Evolutionary conservation across 2,888 invertebrate species (phyloP).

Genomic region (Suillia variegata): DNA sequence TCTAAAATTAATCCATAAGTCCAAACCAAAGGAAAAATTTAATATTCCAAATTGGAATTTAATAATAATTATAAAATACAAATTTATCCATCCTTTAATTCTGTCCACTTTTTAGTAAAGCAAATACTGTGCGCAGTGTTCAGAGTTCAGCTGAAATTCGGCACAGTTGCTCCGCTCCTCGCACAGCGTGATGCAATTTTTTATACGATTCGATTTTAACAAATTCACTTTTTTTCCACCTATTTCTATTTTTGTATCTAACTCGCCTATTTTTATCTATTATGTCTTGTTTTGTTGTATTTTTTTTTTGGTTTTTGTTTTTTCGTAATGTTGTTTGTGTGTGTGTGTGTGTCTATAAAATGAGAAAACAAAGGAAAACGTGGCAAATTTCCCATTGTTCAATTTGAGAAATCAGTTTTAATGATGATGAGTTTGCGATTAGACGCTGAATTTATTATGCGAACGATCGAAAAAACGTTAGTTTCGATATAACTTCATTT

Average conservation of each 20-base stretch:
- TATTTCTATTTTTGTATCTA: too few relatives aligned
- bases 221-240: not conserved
- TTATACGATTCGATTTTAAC: conserved; percentile 13
- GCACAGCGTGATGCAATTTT: conserved; percentile 54
- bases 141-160: conserved; percentile 16
- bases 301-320: not conserved
- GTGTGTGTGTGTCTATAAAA: conserved; percentile 24
- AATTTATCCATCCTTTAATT: too few relatives aligned
- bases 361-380: conserved; percentile 52
- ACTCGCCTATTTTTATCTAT: too few relatives aligned
- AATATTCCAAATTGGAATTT: too few relatives aligned
- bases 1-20: too few relatives aligned
- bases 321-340: not conserved
- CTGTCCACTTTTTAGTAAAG: too few relatives aligned
- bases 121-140: conserved; percentile 23
- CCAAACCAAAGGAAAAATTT: too few relatives aligned
- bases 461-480: too few relatives aligned
- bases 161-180: not conserved
- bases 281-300: not conserved
- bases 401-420: conserved; percentile 52
- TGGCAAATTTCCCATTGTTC: conserved; percentile 53
- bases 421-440: conserved; percentile 58
- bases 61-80: too few relatives aligned
- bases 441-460: conserved; percentile 29
- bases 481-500: not conserved